Percentiles rank a stretch among this genome's conserved stretches.
These are phyloP conservation scores for Cryptoprocta ferox DNA, from an alignment of 2,797 vertebrate genomes.

Conservation along the genomic window DNA sequence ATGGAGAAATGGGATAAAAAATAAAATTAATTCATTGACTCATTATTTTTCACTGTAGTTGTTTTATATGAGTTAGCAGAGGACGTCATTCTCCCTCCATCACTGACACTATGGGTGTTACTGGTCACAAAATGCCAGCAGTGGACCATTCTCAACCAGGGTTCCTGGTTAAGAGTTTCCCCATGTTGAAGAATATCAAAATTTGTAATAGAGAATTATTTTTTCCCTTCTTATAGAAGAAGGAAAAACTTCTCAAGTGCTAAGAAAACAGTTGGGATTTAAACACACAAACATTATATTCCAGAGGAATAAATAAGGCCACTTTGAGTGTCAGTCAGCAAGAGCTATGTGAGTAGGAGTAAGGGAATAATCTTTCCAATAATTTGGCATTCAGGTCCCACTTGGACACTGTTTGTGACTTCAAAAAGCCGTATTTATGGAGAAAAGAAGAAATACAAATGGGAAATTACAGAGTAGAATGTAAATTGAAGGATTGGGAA, in stretches of 20 bases:
- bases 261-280: background rate
- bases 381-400: background rate
- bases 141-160: background rate
- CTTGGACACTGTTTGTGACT: background rate
- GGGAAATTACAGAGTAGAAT: background rate
- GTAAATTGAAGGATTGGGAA: background rate
- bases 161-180: rapidly evolving
- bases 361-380: background rate
- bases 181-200: background rate
- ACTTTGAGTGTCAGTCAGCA: background rate
- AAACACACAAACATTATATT: background rate
- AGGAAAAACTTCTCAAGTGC: background rate
- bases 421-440: background rate
- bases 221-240: background rate
- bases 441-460: background rate
- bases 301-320: background rate
- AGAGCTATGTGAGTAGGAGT: background rate
- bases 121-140: background rate
- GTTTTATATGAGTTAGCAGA: background rate
- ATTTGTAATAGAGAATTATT: background rate
- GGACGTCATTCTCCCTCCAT: background rate
- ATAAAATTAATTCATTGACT: background rate
- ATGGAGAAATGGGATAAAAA: background rate
- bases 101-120: background rate
- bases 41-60: background rate